Percentiles rank a stretch among this genome's conserved stretches.
Evolutionary conservation across 2,888 invertebrate genomes (phyloP).

Genomic region (Exephanes ischioxanthus): DNA sequence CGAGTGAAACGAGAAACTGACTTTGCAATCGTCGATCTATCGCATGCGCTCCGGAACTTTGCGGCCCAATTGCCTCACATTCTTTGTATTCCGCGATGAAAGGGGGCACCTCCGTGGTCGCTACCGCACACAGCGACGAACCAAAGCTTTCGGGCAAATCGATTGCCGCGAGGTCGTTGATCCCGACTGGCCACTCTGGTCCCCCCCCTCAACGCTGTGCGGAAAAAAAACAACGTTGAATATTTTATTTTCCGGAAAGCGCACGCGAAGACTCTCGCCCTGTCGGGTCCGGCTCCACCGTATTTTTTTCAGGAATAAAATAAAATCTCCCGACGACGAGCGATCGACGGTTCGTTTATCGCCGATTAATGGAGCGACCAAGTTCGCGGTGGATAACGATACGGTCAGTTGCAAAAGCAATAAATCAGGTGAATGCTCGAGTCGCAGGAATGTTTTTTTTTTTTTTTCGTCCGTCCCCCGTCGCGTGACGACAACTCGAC

Average conservation of each 20-base stretch:
- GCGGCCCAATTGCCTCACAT: constrained; percentile 35
- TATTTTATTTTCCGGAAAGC: constrained; percentile 34
- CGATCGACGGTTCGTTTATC: not conserved
- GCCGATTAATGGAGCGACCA: not conserved
- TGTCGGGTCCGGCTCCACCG: not conserved
- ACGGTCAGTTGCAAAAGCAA: not conserved
- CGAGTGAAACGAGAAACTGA: not conserved
- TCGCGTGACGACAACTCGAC: constrained; percentile 20
- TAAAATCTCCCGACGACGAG: not conserved
- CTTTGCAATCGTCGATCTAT: constrained; percentile 55
- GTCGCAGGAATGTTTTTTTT: not conserved
- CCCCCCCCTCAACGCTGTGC: constrained; percentile 10
- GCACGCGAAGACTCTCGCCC: not conserved
- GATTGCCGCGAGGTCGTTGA: constrained; percentile 63
- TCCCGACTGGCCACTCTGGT: constrained; percentile 36
- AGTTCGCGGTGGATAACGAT: not conserved
- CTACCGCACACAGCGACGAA: constrained; percentile 21
- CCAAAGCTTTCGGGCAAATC: constrained; percentile 65
- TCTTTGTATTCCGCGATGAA: constrained; percentile 21
- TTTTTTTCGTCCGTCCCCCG: not conserved
- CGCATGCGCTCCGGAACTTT: constrained; percentile 19
- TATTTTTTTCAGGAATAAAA: not conserved
- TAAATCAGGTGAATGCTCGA: constrained; percentile 8
- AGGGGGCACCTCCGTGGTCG: constrained; percentile 1
- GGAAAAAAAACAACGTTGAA: constrained; percentile 24